Conservation (phyloP, 2,888 invertebrate genomes). For the Neoscelio sp. region DNA sequence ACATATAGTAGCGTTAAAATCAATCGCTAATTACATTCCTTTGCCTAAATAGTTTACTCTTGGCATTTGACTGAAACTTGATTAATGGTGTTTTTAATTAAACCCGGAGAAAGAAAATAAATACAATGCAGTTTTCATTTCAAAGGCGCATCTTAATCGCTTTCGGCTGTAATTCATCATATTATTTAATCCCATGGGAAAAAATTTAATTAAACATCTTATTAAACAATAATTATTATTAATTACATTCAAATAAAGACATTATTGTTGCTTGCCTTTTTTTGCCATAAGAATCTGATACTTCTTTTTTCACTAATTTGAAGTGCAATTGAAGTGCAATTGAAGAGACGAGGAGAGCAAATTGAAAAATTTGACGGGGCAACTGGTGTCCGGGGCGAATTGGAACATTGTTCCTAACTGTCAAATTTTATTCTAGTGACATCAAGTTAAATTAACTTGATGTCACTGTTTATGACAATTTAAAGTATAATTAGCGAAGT, state of each 20-base stretch:
- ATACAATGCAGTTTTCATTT: slow-evolving; percentile 46
- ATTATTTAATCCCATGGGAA: slow-evolving; percentile 38
- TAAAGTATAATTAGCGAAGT: background rate
- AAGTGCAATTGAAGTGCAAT: too few relatives aligned
- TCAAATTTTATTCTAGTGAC: too few relatives aligned
- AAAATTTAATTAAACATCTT: slow-evolving; percentile 55
- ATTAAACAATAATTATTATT: slow-evolving; percentile 46
- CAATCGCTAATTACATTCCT: slow-evolving; percentile 65
- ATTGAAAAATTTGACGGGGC: too few relatives aligned
- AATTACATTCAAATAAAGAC: slow-evolving; percentile 31
- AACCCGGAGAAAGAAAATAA: slow-evolving; percentile 43
- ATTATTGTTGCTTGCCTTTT: slow-evolving; percentile 9
- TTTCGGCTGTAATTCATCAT: slow-evolving; percentile 43
- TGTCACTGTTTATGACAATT: too few relatives aligned
- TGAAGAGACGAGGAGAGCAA: too few relatives aligned
- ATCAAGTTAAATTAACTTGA: too few relatives aligned
- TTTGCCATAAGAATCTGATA: too few relatives aligned
- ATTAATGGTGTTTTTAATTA: slow-evolving; percentile 62
- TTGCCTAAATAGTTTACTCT: slow-evolving; percentile 55
- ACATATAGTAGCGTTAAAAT: slow-evolving; percentile 56
- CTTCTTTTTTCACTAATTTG: too few relatives aligned
- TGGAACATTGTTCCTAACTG: too few relatives aligned
- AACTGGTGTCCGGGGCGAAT: too few relatives aligned
- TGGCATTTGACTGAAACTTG: slow-evolving; percentile 50
- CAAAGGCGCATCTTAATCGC: slow-evolving; percentile 47